Conservation (phyloP, 2,797 vertebrate genomes). For the Avahi laniger region DNA sequence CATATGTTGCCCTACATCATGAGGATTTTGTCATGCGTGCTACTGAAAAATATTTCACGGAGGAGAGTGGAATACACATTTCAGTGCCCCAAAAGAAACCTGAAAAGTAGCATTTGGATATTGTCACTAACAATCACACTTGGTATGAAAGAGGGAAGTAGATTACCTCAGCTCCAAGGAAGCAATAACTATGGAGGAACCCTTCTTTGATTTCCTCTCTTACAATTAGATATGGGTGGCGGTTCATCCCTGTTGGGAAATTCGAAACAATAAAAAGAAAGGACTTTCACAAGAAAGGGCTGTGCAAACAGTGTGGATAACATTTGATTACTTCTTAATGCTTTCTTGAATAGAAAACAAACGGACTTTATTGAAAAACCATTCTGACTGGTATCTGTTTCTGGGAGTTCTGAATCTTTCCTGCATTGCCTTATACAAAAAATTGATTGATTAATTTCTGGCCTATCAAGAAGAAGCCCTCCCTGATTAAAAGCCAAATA, state of each 20-base stretch:
- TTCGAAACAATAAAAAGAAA: slow-evolving; percentile 15
- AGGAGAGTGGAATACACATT: not conserved
- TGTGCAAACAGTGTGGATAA: not conserved
- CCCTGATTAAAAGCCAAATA: not conserved
- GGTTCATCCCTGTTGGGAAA: not conserved
- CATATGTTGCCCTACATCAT: not conserved
- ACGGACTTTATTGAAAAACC: not conserved
- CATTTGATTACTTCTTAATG: not conserved
- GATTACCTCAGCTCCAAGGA: not conserved
- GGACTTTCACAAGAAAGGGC: not conserved
- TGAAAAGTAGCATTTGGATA: not conserved
- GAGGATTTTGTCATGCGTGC: not conserved
- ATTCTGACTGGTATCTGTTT: not conserved
- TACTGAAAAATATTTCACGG: not conserved
- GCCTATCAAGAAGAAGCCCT: not conserved
- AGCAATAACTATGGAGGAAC: not conserved
- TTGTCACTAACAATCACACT: not conserved
- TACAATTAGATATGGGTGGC: not conserved
- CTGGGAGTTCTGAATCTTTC: slow-evolving; percentile 8
- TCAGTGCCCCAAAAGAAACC: not conserved
- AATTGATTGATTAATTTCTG: not conserved
- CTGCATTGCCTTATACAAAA: not conserved
- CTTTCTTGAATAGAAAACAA: slow-evolving; percentile 16
- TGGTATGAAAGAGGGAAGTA: not conserved
- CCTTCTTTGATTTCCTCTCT: not conserved